A percentile compares a stretch with the other conserved stretches of the same genome.
Conservation (phyloP, 2,888 invertebrate species). For the Amblyjoppa proteus region DNA sequence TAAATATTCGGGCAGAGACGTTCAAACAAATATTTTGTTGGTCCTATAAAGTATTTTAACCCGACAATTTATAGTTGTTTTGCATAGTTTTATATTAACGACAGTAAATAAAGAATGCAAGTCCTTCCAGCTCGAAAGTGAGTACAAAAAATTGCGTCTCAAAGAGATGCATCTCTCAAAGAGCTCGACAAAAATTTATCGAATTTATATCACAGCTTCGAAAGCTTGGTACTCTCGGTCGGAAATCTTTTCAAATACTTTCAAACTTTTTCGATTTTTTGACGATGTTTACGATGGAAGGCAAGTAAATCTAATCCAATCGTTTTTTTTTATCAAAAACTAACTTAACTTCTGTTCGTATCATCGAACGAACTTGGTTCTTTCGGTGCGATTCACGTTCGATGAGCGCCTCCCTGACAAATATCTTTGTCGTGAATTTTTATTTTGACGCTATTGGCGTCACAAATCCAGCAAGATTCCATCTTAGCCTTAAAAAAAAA, state of each 20-base stretch:
- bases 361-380: too few relatives aligned
- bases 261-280: too few relatives aligned
- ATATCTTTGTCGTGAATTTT: not conserved
- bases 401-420: not conserved
- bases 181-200: too few relatives aligned
- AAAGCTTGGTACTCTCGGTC: too few relatives aligned
- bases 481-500: slow-evolving; percentile 1
- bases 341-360: not conserved
- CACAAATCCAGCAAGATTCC: not conserved
- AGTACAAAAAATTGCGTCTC: too few relatives aligned
- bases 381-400: not conserved
- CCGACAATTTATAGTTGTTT: too few relatives aligned
- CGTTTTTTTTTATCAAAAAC: not conserved
- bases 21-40: too few relatives aligned
- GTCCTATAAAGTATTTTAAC: not conserved
- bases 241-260: too few relatives aligned
- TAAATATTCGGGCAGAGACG: too few relatives aligned
- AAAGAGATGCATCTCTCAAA: too few relatives aligned
- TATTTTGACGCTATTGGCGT: not conserved
- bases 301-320: too few relatives aligned
- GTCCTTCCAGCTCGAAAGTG: not conserved
- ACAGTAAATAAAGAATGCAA: not conserved
- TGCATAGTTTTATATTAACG: not conserved
- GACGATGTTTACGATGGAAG: not conserved
- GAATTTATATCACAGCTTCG: too few relatives aligned